Evolutionary conservation across 2,113 vertebrate species (phyloP), one percentile per base, ranked within the genome.

Genomic region (Eudyptes chrysolophus): DNA sequence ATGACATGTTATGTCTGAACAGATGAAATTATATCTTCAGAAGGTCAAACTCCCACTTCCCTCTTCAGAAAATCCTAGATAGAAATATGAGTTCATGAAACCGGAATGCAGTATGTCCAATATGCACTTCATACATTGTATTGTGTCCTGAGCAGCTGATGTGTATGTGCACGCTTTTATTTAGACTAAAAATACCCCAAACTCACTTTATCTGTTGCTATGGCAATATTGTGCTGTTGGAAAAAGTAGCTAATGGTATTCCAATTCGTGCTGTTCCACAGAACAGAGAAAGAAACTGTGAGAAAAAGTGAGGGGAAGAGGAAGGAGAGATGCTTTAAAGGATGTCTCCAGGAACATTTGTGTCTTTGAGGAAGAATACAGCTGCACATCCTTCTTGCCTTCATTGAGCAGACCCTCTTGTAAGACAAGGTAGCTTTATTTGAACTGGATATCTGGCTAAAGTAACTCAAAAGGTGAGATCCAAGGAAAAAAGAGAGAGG

Each of bases 161-260:
- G 10, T 29, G n/a, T 4, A 1, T 44, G 10, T 11, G 26, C 15
- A 38, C 10, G 44, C 32, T 92, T 80, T 44, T 55, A 71, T 83
- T 87, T 71, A 83, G 26, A 66, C 18, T n/a, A 34, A 84, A 92
- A 78, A 42, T 17, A 3, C 16, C 65, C 48, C 79, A 95, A 96
- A 95, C 26, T 96, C 85, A 76, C 52, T 92, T 52, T 36, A 76
- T 84, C 68, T 92, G 83, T 80, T 95, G 71, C 84, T 84, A 49
- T 91, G 92, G 89, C 89, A 97, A 94, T 60, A 69, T 54, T 57
- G 36, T 51, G 17, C 61, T 93, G 61, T 49, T 94, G 91, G 79
- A 86, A 96, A 94, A 98, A 95, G 92, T 94, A 96, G 82, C 49
- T 94, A 96, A 96, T 90, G 92, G 87, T 92, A 87, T 77, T 95